These are phyloP conservation scores for Tetragonula clypearis DNA, from an alignment of 1,140 invertebrate genomes.

Conservation along the genomic window DNA sequence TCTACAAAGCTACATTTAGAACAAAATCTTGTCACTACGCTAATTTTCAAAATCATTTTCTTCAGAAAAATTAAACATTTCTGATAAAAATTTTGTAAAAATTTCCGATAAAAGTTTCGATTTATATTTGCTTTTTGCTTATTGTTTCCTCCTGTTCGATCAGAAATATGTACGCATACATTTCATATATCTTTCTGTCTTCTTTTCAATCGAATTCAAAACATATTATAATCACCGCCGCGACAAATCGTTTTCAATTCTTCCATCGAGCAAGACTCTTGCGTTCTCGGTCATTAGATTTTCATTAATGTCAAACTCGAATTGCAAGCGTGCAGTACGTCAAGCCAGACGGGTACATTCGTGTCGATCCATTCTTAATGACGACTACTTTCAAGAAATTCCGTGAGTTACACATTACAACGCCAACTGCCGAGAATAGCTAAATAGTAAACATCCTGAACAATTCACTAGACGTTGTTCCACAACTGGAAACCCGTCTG, in stretches of 20 bases:
- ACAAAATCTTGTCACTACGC: too few species aligned
- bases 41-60: too few species aligned
- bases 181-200: too few species aligned
- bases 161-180: too few species aligned
- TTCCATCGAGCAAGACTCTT: not conserved
- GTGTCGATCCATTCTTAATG: not conserved
- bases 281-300: not conserved
- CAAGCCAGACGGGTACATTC: not conserved
- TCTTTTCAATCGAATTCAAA: not conserved
- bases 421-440: not conserved
- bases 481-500: not conserved
- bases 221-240: not conserved
- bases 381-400: not conserved
- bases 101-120: too few species aligned
- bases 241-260: not conserved
- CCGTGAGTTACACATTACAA: not conserved
- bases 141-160: too few species aligned
- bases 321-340: not conserved
- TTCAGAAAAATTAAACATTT: too few species aligned
- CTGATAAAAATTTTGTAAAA: too few species aligned
- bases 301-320: not conserved
- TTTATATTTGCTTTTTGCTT: too few species aligned
- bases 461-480: not conserved
- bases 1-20: too few species aligned
- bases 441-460: constrained; percentile 13